These are phyloP conservation scores for Chirona hameri DNA, from an alignment of 2,888 invertebrate species.

Conservation along the genomic window DNA sequence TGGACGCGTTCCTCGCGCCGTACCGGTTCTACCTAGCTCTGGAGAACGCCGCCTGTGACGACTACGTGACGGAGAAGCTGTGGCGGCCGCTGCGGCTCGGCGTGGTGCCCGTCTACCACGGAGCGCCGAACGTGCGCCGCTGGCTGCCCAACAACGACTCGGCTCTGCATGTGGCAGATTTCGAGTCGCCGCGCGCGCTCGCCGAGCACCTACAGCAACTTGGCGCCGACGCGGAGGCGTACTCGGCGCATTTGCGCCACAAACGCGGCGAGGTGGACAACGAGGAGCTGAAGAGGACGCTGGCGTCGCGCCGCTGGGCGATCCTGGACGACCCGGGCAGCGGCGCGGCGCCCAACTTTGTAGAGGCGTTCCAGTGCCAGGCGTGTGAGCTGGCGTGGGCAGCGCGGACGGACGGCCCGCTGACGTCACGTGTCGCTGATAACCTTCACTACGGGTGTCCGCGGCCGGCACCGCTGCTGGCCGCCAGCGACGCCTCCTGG, in stretches of 20 bases:
- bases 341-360: conserved; percentile 47
- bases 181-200: conserved; percentile 58
- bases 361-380: conserved; percentile 66
- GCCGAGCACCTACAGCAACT: conserved; percentile 58
- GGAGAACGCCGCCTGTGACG: conserved; percentile 77
- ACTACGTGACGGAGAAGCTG: conserved; percentile 82
- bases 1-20: conserved; percentile 60
- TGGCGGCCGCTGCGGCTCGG: conserved; percentile 77
- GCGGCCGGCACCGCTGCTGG: conserved; percentile 48
- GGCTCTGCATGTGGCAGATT: conserved; percentile 66
- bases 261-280: conserved; percentile 54
- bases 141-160: conserved; percentile 73
- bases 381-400: conserved; percentile 59
- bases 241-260: conserved; percentile 64
- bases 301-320: conserved; percentile 51
- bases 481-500: conserved; percentile 45
- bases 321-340: conserved; percentile 46
- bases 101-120: conserved; percentile 76
- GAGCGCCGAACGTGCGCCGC: conserved; percentile 64
- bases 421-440: conserved; percentile 35
- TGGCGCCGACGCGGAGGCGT: conserved; percentile 58
- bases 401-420: neutral
- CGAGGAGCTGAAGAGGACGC: conserved; percentile 50
- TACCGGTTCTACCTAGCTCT: conserved; percentile 81
- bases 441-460: conserved; percentile 54